A percentile compares a stretch with the other conserved stretches of the same genome.
These are phyloP conservation scores for Monochamus saltuarius DNA, from an alignment of 1,140 invertebrate species.

Conservation along the genomic window DNA sequence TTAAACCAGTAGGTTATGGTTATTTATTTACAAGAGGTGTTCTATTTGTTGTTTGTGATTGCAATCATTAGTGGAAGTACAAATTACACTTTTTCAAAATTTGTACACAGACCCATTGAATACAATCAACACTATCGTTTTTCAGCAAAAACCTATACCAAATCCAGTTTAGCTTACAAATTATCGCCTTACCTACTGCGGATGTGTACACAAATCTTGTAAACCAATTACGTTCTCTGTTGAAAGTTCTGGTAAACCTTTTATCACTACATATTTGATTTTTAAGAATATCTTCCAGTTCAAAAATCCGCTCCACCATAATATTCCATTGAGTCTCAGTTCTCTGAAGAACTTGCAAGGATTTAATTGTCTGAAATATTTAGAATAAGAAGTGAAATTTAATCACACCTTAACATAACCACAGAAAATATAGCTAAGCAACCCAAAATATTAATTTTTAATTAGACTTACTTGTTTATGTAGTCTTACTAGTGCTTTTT, in stretches of 20 bases:
- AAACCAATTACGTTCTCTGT: slow-evolving; percentile 58
- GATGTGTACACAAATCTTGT: slow-evolving; percentile 65
- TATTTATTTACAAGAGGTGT: too few species aligned
- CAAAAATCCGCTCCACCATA: slow-evolving; percentile 76
- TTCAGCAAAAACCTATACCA: too few species aligned
- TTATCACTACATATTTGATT: slow-evolving; percentile 76
- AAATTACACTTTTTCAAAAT: too few species aligned
- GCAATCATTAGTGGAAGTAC: too few species aligned
- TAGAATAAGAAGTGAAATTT: neutral
- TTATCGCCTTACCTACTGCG: slow-evolving; percentile 59
- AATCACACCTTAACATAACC: neutral
- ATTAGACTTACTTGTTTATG: slow-evolving; percentile 66
- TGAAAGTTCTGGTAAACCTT: slow-evolving; percentile 78
- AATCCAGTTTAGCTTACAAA: too few species aligned
- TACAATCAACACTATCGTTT: too few species aligned
- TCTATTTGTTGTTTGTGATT: too few species aligned
- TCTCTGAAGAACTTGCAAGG: slow-evolving; percentile 82
- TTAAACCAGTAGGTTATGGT: too few species aligned
- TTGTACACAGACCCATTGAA: too few species aligned
- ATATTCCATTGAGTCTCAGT: slow-evolving; percentile 92
- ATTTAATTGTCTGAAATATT: slow-evolving; percentile 72
- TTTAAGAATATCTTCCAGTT: slow-evolving; percentile 84
- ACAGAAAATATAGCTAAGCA: neutral
- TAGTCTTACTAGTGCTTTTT: slow-evolving; percentile 79
- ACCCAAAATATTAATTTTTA: neutral